These are phyloP conservation scores for Polypedilum pembai DNA, from an alignment of 1,140 invertebrate species.

Conservation along the genomic window DNA sequence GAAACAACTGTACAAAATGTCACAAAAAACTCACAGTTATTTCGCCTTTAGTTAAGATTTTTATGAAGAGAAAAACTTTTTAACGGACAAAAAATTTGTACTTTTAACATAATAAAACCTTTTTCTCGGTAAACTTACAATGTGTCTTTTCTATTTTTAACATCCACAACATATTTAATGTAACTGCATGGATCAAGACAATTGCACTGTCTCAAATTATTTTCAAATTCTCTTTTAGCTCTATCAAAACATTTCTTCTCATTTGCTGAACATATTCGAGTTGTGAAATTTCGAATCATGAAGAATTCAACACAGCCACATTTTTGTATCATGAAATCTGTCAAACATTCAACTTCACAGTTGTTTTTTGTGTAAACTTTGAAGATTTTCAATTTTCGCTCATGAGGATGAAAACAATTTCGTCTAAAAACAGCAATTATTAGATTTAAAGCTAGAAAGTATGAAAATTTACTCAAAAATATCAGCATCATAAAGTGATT, in stretches of 20 bases:
- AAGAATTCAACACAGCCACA: conserved; percentile 61
- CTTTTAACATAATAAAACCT: too few species aligned
- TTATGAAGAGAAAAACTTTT: too few species aligned
- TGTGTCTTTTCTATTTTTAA: too few species aligned
- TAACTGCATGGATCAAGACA: neutral
- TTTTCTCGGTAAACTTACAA: too few species aligned
- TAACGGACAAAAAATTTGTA: too few species aligned
- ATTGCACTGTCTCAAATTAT: neutral
- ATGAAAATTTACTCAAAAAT: too few species aligned
- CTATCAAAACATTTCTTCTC: neutral
- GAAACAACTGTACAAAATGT: too few species aligned
- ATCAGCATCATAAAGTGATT: too few species aligned
- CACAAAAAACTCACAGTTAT: too few species aligned
- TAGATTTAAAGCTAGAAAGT: too few species aligned
- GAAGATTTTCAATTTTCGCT: conserved; percentile 54
- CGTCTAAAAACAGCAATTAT: too few species aligned
- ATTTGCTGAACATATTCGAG: neutral
- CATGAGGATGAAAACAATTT: conserved; percentile 55
- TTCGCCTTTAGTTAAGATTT: too few species aligned
- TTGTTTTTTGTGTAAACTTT: conserved; percentile 66
- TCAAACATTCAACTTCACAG: conserved; percentile 65
- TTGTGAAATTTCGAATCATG: conserved; percentile 52
- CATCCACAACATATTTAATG: neutral
- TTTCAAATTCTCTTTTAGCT: neutral
- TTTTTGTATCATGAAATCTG: conserved; percentile 58